These are phyloP conservation scores for Neelides folsomi DNA, from an alignment of 2,888 invertebrate species.

Conservation along the genomic window DNA sequence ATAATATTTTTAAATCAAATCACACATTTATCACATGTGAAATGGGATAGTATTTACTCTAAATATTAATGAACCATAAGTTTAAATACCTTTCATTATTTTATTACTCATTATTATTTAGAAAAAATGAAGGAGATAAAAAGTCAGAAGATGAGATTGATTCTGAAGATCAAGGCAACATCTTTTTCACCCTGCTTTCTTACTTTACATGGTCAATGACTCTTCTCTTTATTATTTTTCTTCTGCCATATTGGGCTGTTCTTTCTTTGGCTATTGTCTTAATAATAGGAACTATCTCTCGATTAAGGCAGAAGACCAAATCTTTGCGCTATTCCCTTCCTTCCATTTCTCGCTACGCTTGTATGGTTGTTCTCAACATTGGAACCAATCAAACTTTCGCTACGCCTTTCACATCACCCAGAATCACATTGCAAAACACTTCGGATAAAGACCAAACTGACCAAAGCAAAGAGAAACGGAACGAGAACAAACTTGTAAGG, in stretches of 20 bases:
- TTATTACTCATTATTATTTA: background rate
- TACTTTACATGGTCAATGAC: constrained; percentile 20
- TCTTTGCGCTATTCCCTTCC: constrained; percentile 14
- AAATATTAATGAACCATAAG: too few relatives aligned
- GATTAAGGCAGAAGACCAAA: constrained; percentile 13
- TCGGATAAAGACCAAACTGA: too few relatives aligned
- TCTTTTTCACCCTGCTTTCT: constrained; percentile 8
- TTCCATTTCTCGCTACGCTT: constrained; percentile 17
- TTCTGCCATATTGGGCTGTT: constrained; percentile 21
- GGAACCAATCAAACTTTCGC: constrained; percentile 6
- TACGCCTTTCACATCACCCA: too few relatives aligned
- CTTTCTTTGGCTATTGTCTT: constrained; percentile 15
- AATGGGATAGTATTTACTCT: too few relatives aligned
- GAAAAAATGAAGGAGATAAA: background rate
- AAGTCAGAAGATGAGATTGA: background rate
- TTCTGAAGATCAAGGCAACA: background rate
- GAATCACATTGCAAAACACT: too few relatives aligned
- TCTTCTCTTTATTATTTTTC: constrained; percentile 14
- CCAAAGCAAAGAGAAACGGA: too few relatives aligned
- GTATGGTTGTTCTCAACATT: constrained; percentile 20
- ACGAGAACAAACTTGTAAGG: too few relatives aligned
- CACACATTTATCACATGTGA: too few relatives aligned
- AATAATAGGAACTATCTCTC: constrained; percentile 16
- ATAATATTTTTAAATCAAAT: background rate
- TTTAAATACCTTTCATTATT: too few relatives aligned